A percentile compares a stretch with the other conserved stretches of the same genome.
phyloP scores from a whole-genome alignment of 2,888 invertebrate species.

The Sclerodermus sp. region DNA sequence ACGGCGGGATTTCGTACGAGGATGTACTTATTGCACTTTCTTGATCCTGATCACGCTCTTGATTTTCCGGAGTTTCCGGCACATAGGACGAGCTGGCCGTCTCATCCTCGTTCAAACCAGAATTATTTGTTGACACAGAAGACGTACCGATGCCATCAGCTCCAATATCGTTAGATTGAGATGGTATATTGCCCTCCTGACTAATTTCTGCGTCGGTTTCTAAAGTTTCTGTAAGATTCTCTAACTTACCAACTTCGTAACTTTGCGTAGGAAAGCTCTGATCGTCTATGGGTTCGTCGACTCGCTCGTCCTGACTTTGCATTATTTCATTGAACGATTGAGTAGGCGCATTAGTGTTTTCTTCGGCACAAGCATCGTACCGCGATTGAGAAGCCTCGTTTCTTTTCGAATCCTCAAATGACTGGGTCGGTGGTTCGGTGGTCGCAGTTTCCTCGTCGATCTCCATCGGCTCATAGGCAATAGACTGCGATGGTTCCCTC shows the following conservation, averaged over 20 bases:
- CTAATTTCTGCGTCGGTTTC: constrained; percentile 46
- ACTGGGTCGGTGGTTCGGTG: constrained; percentile 46
- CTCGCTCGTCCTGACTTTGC: constrained; percentile 37
- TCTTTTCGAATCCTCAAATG: constrained; percentile 42
- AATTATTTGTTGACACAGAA: constrained; percentile 43
- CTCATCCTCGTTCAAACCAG: constrained; percentile 51
- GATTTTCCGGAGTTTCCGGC: constrained; percentile 53
- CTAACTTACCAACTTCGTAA: constrained; percentile 47
- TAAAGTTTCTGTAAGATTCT: constrained; percentile 41
- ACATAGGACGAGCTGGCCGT: constrained; percentile 55
- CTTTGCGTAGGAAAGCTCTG: constrained; percentile 52
- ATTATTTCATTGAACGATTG: constrained; percentile 50
- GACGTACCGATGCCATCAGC: constrained; percentile 49
- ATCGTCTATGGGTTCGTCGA: constrained; percentile 39
- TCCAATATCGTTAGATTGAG: constrained; percentile 50
- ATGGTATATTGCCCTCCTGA: constrained; percentile 50
- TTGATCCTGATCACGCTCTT: constrained; percentile 54
- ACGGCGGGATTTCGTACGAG: constrained; percentile 53
- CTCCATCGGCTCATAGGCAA: constrained; percentile 41
- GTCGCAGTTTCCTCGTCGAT: constrained; percentile 33
- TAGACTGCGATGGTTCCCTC: constrained; percentile 45
- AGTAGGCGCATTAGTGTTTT: constrained; percentile 43
- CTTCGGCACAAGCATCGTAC: constrained; percentile 34
- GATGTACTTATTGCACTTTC: constrained; percentile 56
- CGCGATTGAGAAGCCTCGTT: constrained; percentile 44